Conservation (phyloP, 1,140 invertebrate genomes). For the Forficula auricularia region DNA sequence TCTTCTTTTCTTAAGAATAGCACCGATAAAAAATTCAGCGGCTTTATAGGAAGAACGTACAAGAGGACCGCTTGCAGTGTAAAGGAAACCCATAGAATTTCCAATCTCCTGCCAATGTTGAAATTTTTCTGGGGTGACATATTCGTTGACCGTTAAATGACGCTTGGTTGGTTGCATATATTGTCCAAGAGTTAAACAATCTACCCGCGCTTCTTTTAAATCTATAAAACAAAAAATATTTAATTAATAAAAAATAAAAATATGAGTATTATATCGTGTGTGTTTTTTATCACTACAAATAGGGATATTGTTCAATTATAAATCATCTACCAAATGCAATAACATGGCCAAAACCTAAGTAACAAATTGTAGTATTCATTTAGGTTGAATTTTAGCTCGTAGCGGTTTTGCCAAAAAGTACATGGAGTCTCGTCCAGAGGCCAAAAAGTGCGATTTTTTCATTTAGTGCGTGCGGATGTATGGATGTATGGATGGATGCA, state of each 20-base stretch:
- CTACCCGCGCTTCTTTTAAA: conserved; percentile 59
- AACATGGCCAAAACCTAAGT: too few species aligned
- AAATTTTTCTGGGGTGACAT: conserved; percentile 91
- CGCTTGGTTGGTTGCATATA: conserved; percentile 99
- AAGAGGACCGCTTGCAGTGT: conserved; percentile 92
- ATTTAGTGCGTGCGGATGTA: too few species aligned
- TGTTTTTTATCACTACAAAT: too few species aligned
- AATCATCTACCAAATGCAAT: too few species aligned
- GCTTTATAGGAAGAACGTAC: conserved; percentile 96
- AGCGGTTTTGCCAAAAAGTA: too few species aligned
- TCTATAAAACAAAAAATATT: conserved; percentile 32
- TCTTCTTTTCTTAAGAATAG: conserved; percentile 46
- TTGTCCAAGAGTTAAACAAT: conserved; percentile 92
- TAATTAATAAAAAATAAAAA: conserved; percentile 1
- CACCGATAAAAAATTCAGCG: conserved; percentile 78
- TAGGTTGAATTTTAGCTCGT: too few species aligned
- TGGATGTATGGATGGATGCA: too few species aligned
- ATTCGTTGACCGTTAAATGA: conserved; percentile 91
- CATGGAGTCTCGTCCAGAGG: too few species aligned
- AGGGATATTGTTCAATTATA: too few species aligned
- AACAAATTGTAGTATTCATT: too few species aligned
- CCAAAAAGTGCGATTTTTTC: too few species aligned
- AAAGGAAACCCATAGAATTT: conserved; percentile 78
- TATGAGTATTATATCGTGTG: not conserved
- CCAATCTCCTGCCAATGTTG: conserved; percentile 77